These are phyloP conservation scores for Nibea coibor DNA, from an alignment of 2,113 vertebrate genomes.

Conservation along the genomic window DNA sequence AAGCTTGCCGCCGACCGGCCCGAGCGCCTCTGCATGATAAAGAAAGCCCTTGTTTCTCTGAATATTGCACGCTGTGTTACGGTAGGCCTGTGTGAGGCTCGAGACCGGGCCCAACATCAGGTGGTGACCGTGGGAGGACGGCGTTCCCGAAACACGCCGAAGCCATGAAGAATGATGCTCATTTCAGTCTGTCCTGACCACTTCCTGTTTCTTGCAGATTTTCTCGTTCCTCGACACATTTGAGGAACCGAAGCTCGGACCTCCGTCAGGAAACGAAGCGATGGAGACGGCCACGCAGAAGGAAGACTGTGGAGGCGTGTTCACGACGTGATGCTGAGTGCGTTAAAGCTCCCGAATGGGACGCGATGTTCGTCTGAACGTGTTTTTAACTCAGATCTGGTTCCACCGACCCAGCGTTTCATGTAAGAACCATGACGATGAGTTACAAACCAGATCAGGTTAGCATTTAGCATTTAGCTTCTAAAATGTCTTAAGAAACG, in stretches of 20 bases:
- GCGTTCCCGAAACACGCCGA: background rate
- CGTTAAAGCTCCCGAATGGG: no score
- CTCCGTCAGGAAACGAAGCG: conserved; percentile 21
- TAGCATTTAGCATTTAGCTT: background rate
- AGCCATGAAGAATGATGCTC: no score
- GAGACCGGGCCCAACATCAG: conserved; percentile 26
- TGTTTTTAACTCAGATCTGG: no score
- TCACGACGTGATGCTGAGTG: background rate
- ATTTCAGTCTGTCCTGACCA: no score
- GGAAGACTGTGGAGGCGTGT: conserved; percentile 33
- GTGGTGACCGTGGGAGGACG: background rate
- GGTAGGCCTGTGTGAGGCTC: conserved; percentile 65
- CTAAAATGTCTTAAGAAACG: background rate
- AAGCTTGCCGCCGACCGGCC: background rate
- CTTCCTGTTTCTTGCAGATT: background rate
- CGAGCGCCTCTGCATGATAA: conserved; percentile 43
- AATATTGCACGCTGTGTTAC: conserved; percentile 79
- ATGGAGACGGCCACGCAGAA: background rate
- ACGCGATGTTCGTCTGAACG: background rate
- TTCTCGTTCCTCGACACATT: background rate
- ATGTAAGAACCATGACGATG: background rate
- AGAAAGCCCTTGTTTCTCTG: conserved; percentile 80
- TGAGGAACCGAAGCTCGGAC: background rate
- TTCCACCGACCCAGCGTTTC: background rate
- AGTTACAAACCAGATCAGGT: background rate